Evolutionary conservation across 2,888 invertebrate species (phyloP), one percentile per base, ranked within the genome.

Genomic region (Monoplex corrugatus): DNA sequence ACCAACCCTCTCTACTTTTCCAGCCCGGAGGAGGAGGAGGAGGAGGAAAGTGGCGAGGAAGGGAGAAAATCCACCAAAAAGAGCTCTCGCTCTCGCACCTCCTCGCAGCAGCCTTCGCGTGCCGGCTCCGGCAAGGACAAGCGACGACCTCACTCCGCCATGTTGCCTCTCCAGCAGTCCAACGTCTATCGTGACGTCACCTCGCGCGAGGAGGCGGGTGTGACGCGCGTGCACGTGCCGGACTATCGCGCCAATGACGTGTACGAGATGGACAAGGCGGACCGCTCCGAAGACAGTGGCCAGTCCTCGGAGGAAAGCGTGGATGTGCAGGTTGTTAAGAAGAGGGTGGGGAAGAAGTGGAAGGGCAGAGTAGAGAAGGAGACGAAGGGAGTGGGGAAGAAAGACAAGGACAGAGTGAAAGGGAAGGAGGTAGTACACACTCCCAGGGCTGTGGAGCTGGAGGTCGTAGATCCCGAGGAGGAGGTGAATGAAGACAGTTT

Each of bases 121-220:
- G n/a, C n/a, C n/a, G 6, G 28, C 57, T n/a, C 2, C 8, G 44
- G 35, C 75, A 68, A 50, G 35, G 23, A 38, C 44, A 35, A 32
- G 44, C 40, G 32, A 84, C 35, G 35, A 45, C 80, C 38, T n/a
- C 57, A 40, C 45, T 44, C 80, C 50, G 23, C 50, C 68, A 1
- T 28, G 90, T 90, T 89, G 92, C 92, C 80, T 90, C 92, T 13
- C 92, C 91, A 83, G 72, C 68, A 43, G 87, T 90, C 8, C 91
- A 92, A 1, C 92, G 93, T 78, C 83, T 93, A 80, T 92, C 93
- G 0, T 92, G 92, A 75, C 90, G 78, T 78, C 57, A 78, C 87
- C 3, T 80, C 38, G 23, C 78, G 50, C n/a, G 68, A 82, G 32
- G 68, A 92, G 57, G 90, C 90, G 84, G 90, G 92, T 72, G 91